Evolutionary conservation across 2,113 vertebrate genomes (phyloP).

Genomic region (Sterrhoptilus dennistouni): DNA sequence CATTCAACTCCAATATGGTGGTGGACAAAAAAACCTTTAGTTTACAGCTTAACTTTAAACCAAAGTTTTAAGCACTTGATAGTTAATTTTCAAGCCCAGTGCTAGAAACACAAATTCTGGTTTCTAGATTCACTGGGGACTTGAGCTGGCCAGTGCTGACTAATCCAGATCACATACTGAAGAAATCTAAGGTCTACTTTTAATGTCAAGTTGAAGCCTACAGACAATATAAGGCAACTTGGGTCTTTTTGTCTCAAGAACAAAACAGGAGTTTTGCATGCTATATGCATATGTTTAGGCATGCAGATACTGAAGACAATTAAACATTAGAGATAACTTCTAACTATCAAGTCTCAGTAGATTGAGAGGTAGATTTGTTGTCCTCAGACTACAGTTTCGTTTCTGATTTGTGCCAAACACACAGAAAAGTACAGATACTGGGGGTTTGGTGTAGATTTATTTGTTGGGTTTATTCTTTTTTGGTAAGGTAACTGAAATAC

Average conservation of each 20-base stretch:
- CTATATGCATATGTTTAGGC: background rate
- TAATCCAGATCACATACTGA: background rate
- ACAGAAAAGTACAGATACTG: background rate
- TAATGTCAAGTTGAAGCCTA: background rate
- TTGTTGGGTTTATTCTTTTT: background rate
- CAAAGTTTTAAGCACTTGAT: background rate
- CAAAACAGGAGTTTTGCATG: fast-evolving
- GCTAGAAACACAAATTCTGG: background rate
- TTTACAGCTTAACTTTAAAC: background rate
- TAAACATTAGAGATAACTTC: background rate
- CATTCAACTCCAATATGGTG: fast-evolving
- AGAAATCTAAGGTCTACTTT: background rate
- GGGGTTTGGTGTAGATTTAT: background rate
- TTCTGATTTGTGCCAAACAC: background rate
- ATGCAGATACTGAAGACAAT: background rate
- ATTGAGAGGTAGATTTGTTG: background rate
- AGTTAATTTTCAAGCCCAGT: background rate
- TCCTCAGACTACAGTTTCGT: background rate
- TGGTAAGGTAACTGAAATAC: background rate
- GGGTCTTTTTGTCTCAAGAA: background rate
- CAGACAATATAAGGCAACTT: background rate
- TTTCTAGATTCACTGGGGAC: background rate
- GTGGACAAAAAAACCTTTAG: background rate
- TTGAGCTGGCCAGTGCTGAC: background rate
- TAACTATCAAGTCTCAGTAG: background rate